Evolutionary conservation across 2,797 vertebrate genomes (phyloP).

Genomic region (Bradypodion pumilum): DNA sequence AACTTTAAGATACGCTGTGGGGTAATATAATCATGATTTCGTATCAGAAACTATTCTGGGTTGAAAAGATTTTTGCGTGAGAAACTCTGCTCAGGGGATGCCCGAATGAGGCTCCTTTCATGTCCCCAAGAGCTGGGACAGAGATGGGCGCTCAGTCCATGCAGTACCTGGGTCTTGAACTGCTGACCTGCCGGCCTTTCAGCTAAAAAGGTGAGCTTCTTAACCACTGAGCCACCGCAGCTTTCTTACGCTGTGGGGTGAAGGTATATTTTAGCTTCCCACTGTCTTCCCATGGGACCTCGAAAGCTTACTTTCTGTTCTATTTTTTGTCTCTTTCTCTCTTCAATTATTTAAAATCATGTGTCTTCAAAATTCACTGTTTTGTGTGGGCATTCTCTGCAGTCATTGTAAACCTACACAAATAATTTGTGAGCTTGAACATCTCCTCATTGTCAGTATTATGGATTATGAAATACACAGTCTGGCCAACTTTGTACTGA

Average conservation of each 20-base stretch:
- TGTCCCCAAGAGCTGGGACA: no score
- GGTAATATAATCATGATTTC: no score
- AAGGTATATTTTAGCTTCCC: neutral
- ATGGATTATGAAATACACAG: neutral
- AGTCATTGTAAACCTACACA: neutral
- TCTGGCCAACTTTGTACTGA: neutral
- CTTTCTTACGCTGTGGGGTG: constrained; percentile 56
- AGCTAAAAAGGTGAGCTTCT: no score
- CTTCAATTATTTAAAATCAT: neutral
- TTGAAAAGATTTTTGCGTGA: no score
- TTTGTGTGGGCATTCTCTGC: neutral
- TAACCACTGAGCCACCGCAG: no score
- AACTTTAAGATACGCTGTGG: constrained; percentile 49
- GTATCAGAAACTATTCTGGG: no score
- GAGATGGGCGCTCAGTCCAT: no score
- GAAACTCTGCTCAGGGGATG: no score
- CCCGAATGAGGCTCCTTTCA: no score
- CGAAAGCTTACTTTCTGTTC: neutral
- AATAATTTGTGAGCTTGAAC: neutral
- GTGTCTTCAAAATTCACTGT: neutral
- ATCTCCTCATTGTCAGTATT: neutral
- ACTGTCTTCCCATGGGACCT: neutral
- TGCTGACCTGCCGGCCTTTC: no score
- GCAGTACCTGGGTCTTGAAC: no score
- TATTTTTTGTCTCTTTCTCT: neutral